phyloP scores from a whole-genome alignment of 2,113 vertebrate species.

The Vulpes ferrilata region DNA sequence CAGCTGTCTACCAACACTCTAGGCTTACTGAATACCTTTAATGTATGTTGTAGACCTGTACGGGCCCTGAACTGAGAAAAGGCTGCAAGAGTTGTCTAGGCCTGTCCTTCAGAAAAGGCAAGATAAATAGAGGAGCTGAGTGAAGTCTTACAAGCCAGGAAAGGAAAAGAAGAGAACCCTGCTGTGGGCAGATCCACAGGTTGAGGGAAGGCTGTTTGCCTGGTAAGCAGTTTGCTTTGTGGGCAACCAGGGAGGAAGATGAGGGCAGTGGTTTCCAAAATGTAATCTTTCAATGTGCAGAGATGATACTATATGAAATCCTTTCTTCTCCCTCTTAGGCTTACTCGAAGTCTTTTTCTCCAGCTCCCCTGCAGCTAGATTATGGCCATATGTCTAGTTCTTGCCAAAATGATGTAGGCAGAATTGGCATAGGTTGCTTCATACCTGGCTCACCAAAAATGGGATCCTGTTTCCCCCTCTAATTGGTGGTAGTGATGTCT shows the following conservation, averaged over 20 bases:
- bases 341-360: not conserved
- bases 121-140: not conserved
- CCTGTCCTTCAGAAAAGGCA: not conserved
- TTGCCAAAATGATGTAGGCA: not conserved
- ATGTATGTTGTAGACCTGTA: not conserved
- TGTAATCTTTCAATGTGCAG: not conserved
- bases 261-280: not conserved
- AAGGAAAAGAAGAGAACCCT: not conserved
- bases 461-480: not conserved
- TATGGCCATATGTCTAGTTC: not conserved
- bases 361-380: not conserved
- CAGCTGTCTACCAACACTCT: not conserved
- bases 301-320: not conserved
- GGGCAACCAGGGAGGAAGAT: not conserved
- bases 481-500: not conserved
- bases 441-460: not conserved
- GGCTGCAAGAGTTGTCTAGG: not conserved
- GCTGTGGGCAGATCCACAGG: not conserved
- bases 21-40: not conserved
- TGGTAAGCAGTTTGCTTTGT: not conserved
- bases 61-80: not conserved
- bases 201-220: not conserved
- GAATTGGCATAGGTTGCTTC: not conserved
- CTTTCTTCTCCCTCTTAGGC: not conserved
- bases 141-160: no score